Evolutionary conservation across 2,797 vertebrate genomes (phyloP).

Genomic region (Hirundo rustica): DNA sequence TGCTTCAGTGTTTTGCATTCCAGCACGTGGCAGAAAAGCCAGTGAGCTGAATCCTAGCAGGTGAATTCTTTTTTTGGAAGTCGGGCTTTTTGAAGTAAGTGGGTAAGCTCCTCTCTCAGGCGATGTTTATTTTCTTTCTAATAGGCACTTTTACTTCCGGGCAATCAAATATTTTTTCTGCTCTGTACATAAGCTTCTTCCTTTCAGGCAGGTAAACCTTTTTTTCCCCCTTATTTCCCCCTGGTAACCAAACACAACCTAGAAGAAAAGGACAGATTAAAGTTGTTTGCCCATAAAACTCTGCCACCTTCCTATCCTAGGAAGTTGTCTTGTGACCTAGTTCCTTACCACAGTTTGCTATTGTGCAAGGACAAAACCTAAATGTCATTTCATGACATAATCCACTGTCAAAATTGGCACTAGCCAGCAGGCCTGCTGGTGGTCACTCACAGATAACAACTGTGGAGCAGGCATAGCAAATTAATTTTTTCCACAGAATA

Average conservation of each 20-base stretch:
- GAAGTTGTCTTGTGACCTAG: constrained; percentile 27
- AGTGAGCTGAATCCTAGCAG: not conserved
- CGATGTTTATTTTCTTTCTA: constrained; percentile 25
- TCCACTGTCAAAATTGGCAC: constrained; percentile 62
- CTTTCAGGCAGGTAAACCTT: constrained; percentile 36
- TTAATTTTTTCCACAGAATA: constrained; percentile 31
- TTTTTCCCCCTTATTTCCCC: not conserved
- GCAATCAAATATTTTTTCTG: constrained; percentile 18
- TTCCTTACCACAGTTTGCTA: constrained; percentile 42
- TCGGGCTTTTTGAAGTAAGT: constrained; percentile 27
- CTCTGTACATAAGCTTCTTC: constrained; percentile 10
- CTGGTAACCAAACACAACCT: constrained; percentile 38
- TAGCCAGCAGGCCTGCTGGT: constrained; percentile 68
- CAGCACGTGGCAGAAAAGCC: not conserved
- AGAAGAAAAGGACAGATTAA: constrained; percentile 41
- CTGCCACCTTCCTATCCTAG: not conserved
- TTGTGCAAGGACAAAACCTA: constrained; percentile 55
- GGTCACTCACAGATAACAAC: constrained; percentile 54
- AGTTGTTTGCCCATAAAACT: constrained; percentile 38
- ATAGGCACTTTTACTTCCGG: constrained; percentile 26
- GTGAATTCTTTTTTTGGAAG: constrained; percentile 18
- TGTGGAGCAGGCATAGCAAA: constrained; percentile 39
- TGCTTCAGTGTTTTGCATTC: constrained; percentile 19
- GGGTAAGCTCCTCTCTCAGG: not conserved
- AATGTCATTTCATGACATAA: constrained; percentile 46